Conservation (phyloP, 2,113 vertebrate genomes). For the Ranitomeya imitator region DNA sequence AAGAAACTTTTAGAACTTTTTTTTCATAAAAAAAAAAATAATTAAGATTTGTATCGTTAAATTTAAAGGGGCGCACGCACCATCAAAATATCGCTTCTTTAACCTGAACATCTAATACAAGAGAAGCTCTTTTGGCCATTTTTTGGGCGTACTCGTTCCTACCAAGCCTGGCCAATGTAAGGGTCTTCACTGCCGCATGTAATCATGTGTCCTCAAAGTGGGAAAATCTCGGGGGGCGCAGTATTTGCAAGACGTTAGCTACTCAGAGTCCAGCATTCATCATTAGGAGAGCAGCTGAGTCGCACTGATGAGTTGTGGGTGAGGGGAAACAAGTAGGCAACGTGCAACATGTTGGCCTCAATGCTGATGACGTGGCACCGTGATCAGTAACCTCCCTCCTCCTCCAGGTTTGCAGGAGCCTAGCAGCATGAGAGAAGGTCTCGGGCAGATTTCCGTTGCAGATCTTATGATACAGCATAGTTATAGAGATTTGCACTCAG, state of each 20-base stretch:
- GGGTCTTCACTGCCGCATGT: neutral
- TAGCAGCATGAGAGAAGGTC: slow-evolving; percentile 41
- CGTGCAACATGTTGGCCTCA: neutral
- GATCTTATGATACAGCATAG: neutral
- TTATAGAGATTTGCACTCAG: neutral
- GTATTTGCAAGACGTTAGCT: neutral
- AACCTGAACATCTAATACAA: neutral
- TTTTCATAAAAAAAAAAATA: too few species aligned
- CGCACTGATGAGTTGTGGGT: neutral
- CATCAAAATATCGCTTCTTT: neutral
- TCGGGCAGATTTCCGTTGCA: neutral
- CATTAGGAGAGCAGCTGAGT: neutral
- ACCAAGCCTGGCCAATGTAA: neutral
- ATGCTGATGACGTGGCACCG: neutral
- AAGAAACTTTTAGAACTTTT: too few species aligned
- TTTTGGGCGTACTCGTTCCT: neutral
- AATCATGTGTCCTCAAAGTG: neutral
- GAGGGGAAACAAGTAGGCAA: neutral
- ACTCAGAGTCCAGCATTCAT: neutral
- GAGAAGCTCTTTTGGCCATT: too few species aligned
- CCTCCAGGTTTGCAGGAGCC: neutral
- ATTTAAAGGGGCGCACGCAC: neutral
- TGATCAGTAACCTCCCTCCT: neutral
- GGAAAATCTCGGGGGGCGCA: neutral
- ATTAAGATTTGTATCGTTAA: too few species aligned